Conservation (phyloP, 2,113 vertebrate species). For the Callipepla californica region DNA sequence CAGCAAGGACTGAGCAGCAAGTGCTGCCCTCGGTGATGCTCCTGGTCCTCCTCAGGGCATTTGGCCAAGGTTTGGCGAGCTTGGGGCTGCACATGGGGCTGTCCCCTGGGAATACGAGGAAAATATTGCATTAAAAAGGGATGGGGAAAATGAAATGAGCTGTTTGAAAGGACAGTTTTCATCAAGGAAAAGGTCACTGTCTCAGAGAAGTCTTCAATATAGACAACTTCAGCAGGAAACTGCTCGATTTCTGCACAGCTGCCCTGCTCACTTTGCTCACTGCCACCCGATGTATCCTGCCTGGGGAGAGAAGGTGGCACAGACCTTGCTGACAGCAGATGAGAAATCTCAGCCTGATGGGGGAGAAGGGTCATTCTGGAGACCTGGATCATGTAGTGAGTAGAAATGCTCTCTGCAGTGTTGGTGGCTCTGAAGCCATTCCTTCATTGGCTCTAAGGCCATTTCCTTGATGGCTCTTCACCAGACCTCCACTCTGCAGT, state of each 20-base stretch:
- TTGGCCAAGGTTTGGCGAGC: background rate
- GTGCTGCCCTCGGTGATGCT: background rate
- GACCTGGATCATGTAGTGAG: fast-evolving
- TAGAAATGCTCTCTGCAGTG: background rate
- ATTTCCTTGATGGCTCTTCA: background rate
- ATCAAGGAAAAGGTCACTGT: background rate
- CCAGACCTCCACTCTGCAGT: fast-evolving
- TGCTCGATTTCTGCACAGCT: background rate
- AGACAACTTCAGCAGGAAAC: background rate
- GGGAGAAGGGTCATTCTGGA: background rate
- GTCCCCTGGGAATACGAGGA: background rate
- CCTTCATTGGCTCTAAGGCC: background rate
- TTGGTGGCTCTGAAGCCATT: background rate
- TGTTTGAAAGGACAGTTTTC: background rate
- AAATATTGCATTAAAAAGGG: background rate
- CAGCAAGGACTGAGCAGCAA: background rate
- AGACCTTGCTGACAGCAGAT: background rate
- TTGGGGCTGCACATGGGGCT: fast-evolving
- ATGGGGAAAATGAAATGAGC: background rate
- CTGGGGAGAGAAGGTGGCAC: background rate
- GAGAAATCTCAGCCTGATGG: background rate
- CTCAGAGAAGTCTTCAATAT: background rate
- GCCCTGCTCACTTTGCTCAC: background rate
- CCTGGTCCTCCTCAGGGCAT: fast-evolving
- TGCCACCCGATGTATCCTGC: background rate